Percentiles rank a stretch among this genome's conserved stretches.
Conservation (phyloP, 2,113 vertebrate species). For the Gadus macrocephalus region DNA sequence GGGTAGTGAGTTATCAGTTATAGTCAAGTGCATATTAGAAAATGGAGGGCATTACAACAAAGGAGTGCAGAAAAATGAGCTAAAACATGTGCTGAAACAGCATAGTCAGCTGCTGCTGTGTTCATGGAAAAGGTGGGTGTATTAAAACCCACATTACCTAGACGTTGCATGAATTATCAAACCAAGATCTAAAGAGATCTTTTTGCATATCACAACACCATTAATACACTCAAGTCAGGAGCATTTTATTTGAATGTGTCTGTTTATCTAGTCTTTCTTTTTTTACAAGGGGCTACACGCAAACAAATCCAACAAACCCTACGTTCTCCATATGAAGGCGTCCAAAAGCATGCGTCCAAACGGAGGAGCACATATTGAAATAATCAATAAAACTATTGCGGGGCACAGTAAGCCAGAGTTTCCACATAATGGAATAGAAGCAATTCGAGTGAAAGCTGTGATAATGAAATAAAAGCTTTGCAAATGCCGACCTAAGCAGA, state of each 20-base stretch:
- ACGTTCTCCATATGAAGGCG: too few relatives aligned
- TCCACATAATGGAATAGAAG: not conserved
- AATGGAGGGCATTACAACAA: too few relatives aligned
- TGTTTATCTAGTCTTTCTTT: not conserved
- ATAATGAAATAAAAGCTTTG: slow-evolving; percentile 1
- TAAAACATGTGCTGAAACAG: too few relatives aligned
- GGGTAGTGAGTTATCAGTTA: too few relatives aligned
- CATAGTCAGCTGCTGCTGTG: too few relatives aligned
- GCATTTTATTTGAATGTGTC: not conserved
- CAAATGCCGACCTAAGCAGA: not conserved
- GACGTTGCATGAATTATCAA: too few relatives aligned
- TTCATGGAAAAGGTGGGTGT: too few relatives aligned
- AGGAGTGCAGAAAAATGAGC: too few relatives aligned
- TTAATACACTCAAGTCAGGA: too few relatives aligned
- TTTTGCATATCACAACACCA: too few relatives aligned
- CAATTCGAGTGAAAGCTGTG: not conserved
- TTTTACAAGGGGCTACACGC: not conserved
- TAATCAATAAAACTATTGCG: not conserved
- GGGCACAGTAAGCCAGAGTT: not conserved
- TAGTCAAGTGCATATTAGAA: too few relatives aligned
- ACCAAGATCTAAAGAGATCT: too few relatives aligned
- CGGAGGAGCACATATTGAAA: not conserved
- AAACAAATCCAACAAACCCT: not conserved
- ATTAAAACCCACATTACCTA: not conserved
- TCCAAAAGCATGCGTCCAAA: not conserved